Evolutionary conservation across 2,797 vertebrate genomes (phyloP).

Genomic region (Melanotaenia nigrans): DNA sequence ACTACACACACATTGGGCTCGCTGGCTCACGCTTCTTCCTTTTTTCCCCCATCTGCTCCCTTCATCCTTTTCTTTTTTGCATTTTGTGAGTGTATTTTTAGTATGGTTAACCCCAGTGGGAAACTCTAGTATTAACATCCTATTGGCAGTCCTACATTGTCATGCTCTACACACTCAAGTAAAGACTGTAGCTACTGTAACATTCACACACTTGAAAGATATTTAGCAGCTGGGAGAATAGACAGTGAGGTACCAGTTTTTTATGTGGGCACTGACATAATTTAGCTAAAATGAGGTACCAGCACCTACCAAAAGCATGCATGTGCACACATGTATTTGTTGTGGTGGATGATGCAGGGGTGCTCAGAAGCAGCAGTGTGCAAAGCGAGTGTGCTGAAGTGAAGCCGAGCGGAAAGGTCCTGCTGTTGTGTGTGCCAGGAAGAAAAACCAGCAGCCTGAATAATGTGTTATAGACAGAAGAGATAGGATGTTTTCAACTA

Average conservation of each 20-base stretch:
- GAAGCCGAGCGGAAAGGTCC: constrained; percentile 60
- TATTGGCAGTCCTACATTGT: constrained; percentile 45
- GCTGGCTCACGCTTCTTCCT: constrained; percentile 21
- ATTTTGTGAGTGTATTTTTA: constrained; percentile 73
- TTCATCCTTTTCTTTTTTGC: constrained; percentile 34
- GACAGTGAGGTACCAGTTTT: constrained; percentile 15
- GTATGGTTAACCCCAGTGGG: constrained; percentile 63
- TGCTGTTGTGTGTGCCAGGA: constrained; percentile 42
- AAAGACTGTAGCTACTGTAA: constrained; percentile 27
- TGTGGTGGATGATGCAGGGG: constrained; percentile 19
- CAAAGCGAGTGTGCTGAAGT: constrained; percentile 33
- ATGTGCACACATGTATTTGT: constrained; percentile 5
- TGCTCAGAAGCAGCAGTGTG: constrained; percentile 19
- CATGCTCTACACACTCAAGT: constrained; percentile 42
- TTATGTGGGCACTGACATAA: background rate
- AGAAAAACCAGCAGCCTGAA: constrained; percentile 39
- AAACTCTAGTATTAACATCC: constrained; percentile 58
- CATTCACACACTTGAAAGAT: constrained; percentile 44
- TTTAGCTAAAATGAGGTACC: constrained; percentile 17
- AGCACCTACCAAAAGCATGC: constrained; percentile 11
- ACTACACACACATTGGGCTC: background rate
- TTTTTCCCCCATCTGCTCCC: constrained; percentile 57
- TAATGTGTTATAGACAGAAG: constrained; percentile 31
- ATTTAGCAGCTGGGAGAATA: constrained; percentile 10
- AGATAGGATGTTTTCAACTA: constrained; percentile 24